phyloP scores from a whole-genome alignment of 2,797 vertebrate species.

The Ptychadena robeensis region DNA sequence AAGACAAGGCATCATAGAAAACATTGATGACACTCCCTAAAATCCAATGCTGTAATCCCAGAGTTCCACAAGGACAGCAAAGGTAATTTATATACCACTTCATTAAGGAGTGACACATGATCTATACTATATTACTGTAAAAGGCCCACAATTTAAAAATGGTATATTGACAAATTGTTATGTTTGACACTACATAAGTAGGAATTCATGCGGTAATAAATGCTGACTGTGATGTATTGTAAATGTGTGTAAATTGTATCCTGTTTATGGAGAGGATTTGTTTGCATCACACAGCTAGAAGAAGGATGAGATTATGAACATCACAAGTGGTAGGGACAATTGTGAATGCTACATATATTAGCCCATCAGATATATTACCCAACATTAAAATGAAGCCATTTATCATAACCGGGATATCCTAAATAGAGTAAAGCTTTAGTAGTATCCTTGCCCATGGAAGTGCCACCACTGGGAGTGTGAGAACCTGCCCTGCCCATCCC shows the following conservation, averaged over 20 bases:
- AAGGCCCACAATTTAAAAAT: slow-evolving; percentile 4
- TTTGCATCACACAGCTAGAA: background rate
- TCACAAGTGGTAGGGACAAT: background rate
- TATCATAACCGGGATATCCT: background rate
- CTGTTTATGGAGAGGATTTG: background rate
- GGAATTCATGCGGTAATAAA: background rate
- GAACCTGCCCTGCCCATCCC: slow-evolving; percentile 36
- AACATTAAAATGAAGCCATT: background rate
- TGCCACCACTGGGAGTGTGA: slow-evolving; percentile 10
- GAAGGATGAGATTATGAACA: background rate
- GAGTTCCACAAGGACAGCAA: background rate
- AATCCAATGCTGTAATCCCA: slow-evolving; percentile 4
- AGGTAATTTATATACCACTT: slow-evolving; percentile 1
- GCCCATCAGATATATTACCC: background rate
- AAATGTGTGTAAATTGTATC: background rate
- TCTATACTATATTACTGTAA: slow-evolving; percentile 5
- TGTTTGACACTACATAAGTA: slow-evolving; percentile 5
- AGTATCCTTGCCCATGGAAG: background rate
- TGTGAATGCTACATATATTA: background rate
- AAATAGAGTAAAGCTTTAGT: background rate
- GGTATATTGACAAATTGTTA: background rate
- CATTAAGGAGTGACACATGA: slow-evolving; percentile 7
- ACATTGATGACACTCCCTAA: background rate
- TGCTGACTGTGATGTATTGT: slow-evolving; percentile 1
- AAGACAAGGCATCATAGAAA: background rate